These are phyloP conservation scores for Bellardia bayeri DNA, from an alignment of 2,888 invertebrate species.

Conservation along the genomic window DNA sequence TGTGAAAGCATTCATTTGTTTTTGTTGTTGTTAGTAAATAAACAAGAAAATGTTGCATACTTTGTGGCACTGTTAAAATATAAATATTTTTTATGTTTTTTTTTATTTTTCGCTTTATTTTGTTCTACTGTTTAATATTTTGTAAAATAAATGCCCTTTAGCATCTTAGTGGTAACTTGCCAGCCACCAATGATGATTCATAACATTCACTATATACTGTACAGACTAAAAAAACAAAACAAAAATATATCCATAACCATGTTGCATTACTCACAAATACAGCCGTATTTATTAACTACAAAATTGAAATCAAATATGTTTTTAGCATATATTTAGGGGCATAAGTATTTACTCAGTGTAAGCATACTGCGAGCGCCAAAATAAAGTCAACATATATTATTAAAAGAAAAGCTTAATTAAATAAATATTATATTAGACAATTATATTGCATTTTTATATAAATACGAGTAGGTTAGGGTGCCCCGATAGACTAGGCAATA, in stretches of 20 bases:
- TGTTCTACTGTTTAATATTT: slow-evolving; percentile 40
- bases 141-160: slow-evolving; percentile 59
- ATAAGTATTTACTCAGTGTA: too few species aligned
- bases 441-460: too few species aligned
- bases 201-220: slow-evolving; percentile 25
- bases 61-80: slow-evolving; percentile 26
- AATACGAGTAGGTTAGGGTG: too few species aligned
- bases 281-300: slow-evolving; percentile 1
- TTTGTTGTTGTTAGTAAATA: neutral
- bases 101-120: neutral
- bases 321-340: too few species aligned
- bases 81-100: slow-evolving; percentile 15
- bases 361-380: too few species aligned
- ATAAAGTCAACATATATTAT: too few species aligned
- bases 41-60: slow-evolving; percentile 16
- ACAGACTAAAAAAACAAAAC: neutral
- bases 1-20: slow-evolving; percentile 13
- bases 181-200: slow-evolving; percentile 3
- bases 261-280: neutral
- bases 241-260: neutral
- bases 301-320: neutral
- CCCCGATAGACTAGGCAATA: too few species aligned
- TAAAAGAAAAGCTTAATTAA: too few species aligned
- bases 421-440: too few species aligned
- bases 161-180: slow-evolving; percentile 53